Conservation (phyloP, 2,888 invertebrate genomes). For the Melangyna quadrimaculata region DNA sequence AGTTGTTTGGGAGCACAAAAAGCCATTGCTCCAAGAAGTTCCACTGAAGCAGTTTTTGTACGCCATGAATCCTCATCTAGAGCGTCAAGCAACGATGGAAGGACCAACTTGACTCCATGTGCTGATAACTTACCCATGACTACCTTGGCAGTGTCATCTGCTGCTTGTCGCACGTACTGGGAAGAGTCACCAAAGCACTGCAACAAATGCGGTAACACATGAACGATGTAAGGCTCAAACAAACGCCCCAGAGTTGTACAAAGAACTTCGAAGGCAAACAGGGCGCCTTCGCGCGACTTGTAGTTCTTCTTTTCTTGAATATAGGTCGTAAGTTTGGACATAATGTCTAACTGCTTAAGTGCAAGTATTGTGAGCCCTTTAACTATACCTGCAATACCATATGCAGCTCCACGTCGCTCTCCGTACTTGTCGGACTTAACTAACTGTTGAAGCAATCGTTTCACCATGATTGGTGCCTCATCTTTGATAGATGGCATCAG, state of each 20-base stretch:
- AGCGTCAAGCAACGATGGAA: slow-evolving; percentile 95
- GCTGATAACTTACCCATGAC: slow-evolving; percentile 97
- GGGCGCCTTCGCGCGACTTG: slow-evolving; percentile 95
- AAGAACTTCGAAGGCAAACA: slow-evolving; percentile 98
- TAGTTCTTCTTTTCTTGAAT: slow-evolving; percentile 98
- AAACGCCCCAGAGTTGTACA: slow-evolving; percentile 94
- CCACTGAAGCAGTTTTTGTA: slow-evolving; percentile 97
- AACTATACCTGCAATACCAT: slow-evolving; percentile 97
- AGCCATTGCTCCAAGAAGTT: slow-evolving; percentile 98
- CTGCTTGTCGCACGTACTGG: slow-evolving; percentile 96
- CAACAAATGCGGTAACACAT: slow-evolving; percentile 96
- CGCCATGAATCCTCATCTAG: slow-evolving; percentile 99
- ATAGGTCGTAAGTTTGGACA: slow-evolving; percentile 94
- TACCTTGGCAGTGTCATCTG: slow-evolving; percentile 97
- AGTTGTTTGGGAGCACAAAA: slow-evolving; percentile 99
- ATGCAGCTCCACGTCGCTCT: slow-evolving; percentile 93
- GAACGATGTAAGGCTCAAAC: slow-evolving; percentile 99
- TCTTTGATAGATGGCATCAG: slow-evolving; percentile 95
- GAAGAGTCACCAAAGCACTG: slow-evolving; percentile 97
- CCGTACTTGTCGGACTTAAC: slow-evolving; percentile 96
- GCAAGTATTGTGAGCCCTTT: slow-evolving; percentile 98
- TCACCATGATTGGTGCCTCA: slow-evolving; percentile 93
- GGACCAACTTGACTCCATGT: slow-evolving; percentile 98
- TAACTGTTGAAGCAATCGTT: slow-evolving; percentile 92
- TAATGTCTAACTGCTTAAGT: slow-evolving; percentile 96